Percentiles rank a stretch among this genome's conserved stretches.
Conservation (phyloP, 1,140 invertebrate genomes). For the Diachasmimorpha longicaudata region DNA sequence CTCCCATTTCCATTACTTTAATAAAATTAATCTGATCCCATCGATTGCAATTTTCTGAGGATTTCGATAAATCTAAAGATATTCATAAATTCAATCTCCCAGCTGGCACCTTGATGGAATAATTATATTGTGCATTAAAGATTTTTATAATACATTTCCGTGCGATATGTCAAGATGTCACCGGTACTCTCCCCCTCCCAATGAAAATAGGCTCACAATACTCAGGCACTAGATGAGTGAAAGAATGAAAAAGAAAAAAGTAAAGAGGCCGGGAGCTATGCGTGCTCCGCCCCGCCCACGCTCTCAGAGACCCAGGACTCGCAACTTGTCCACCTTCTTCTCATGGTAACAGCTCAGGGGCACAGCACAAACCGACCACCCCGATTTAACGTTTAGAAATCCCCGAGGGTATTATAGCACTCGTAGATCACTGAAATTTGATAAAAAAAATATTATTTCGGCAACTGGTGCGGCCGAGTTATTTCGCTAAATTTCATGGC, state of each 20-base stretch:
- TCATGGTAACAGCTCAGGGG: slow-evolving; percentile 48
- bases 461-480: neutral
- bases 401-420: neutral
- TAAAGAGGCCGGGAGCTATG: slow-evolving; percentile 62
- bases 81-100: too few relatives aligned
- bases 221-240: neutral
- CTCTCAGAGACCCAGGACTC: slow-evolving; percentile 60
- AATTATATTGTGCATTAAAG: slow-evolving; percentile 29
- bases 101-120: too few relatives aligned
- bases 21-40: too few relatives aligned
- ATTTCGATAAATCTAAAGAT: too few relatives aligned
- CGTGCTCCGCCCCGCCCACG: slow-evolving; percentile 62
- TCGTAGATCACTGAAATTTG: neutral
- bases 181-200: too few relatives aligned
- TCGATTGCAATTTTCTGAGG: too few relatives aligned
- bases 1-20: too few relatives aligned
- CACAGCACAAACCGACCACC: slow-evolving; percentile 41
- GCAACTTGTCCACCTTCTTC: slow-evolving; percentile 61
- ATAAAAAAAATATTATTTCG: neutral
- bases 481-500: slow-evolving; percentile 1
- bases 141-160: too few relatives aligned
- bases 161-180: too few relatives aligned
- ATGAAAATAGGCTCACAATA: neutral
- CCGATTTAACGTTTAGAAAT: slow-evolving; percentile 26
- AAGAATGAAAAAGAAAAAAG: slow-evolving; percentile 18